Evolutionary conservation across 2,888 invertebrate species (phyloP), one percentile per base, ranked within the genome.

Genomic region (Andrena marginata): DNA sequence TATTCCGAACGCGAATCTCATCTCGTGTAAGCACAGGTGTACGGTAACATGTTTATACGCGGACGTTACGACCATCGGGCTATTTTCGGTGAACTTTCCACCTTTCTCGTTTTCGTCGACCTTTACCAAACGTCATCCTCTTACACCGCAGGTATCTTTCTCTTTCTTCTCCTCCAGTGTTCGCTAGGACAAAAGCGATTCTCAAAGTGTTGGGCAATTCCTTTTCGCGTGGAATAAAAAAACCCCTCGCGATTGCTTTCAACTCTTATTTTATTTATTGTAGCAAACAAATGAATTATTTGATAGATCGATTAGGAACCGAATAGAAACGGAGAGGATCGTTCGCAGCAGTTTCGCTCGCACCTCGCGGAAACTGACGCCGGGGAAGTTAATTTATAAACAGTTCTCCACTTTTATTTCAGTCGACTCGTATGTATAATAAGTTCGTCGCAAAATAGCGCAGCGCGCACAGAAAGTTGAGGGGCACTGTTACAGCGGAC

Each of bases 1-100:
- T 75, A 82, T 82, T 82, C 82, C 76, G 42, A 31, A 31, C 72
- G 76, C 75, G 80, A 65, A 60, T 80, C 72, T 72, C 76, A 76
- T 76, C 76, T 48, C 72, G 70, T 54, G 70, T 76, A 80, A 82
- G 70, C 82, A 72, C 80, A 72, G 80, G 71, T 72, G 71, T 76
- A 82, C 75, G 31, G 64, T 76, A 73, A 64, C 71, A 72, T 60
- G 80, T 80, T 76, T 76, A 73, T 82, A 70, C 73, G 70, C 26
- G 49, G 23, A 75, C 56, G 67, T 82, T 69, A 68, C 71, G 63
- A 48, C 51, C 75, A 59, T 75, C 71, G 49, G 42, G 75, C 71
- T 82, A 82, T 77, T 71, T 76, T 76, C 65, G 59, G 54, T 63
- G 67, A 77, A 80, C 71, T 71, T 69, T 80, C 71, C 65, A 67